These are phyloP conservation scores for Nasalis larvatus DNA, from an alignment of 2,113 vertebrate species.

Conservation along the genomic window DNA sequence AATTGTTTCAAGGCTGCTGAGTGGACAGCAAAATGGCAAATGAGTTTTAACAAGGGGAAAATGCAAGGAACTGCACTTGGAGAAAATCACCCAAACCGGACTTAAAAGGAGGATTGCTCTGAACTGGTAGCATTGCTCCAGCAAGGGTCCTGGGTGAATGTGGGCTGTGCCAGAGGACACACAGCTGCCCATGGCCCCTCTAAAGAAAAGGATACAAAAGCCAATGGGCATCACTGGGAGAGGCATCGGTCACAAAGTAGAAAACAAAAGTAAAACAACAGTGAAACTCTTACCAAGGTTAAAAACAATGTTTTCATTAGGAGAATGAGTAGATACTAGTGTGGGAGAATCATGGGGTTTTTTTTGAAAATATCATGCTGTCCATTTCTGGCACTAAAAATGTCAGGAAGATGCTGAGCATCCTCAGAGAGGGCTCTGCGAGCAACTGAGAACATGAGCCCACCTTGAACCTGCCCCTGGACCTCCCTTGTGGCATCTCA, in stretches of 20 bases:
- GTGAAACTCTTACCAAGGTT: background rate
- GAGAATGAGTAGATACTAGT: background rate
- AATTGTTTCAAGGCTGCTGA: background rate
- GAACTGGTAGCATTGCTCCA: background rate
- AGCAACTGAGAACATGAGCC: background rate
- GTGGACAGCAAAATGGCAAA: background rate
- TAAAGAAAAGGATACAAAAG: background rate
- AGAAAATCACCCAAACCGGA: background rate
- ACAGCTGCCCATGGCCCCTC: background rate
- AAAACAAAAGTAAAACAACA: background rate
- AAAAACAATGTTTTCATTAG: background rate
- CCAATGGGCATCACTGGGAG: background rate
- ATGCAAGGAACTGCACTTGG: background rate
- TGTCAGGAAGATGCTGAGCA: background rate
- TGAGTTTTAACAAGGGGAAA: background rate
- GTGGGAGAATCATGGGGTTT: rapidly evolving
- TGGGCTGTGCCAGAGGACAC: background rate
- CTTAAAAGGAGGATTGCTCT: background rate
- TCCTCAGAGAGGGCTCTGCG: background rate
- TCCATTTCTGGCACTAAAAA: background rate
- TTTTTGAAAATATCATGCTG: background rate
- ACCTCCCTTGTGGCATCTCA: background rate
- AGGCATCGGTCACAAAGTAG: background rate
- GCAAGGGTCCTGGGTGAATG: background rate
- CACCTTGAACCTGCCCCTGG: background rate